These are phyloP conservation scores for Polypedilum vanderplanki DNA, from an alignment of 1,140 invertebrate species.

Conservation along the genomic window DNA sequence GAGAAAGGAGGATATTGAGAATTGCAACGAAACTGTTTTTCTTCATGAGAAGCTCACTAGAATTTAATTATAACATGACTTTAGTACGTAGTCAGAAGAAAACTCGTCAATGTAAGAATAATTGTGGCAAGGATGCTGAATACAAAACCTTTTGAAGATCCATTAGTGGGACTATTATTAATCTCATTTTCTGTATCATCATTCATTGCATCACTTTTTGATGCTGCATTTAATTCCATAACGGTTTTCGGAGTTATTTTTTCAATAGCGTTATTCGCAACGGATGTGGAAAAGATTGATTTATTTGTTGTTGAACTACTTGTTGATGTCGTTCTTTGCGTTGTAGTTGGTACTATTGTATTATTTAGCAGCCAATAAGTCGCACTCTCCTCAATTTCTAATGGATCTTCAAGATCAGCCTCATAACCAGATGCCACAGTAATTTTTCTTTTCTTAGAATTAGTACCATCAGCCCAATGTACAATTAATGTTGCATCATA, in stretches of 20 bases:
- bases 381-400: constrained; percentile 55
- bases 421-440: not conserved
- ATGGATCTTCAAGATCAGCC: not conserved
- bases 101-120: too few species aligned
- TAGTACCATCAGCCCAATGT: constrained; percentile 55
- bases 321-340: constrained; percentile 62
- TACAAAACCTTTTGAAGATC: not conserved
- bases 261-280: not conserved
- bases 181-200: not conserved
- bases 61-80: too few species aligned
- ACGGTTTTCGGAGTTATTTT: not conserved
- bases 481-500: constrained; percentile 63
- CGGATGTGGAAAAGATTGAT: not conserved
- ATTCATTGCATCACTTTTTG: not conserved
- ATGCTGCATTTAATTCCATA: not conserved
- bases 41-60: not conserved
- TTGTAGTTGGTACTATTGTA: constrained; percentile 67
- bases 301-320: constrained; percentile 52
- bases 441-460: constrained; percentile 37
- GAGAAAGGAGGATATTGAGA: not conserved
- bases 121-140: not conserved
- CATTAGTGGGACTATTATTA: not conserved
- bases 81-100: too few species aligned
- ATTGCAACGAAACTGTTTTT: not conserved
- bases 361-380: constrained; percentile 67